These are phyloP conservation scores for Tyto alba DNA, from an alignment of 2,113 vertebrate species.

Conservation along the genomic window DNA sequence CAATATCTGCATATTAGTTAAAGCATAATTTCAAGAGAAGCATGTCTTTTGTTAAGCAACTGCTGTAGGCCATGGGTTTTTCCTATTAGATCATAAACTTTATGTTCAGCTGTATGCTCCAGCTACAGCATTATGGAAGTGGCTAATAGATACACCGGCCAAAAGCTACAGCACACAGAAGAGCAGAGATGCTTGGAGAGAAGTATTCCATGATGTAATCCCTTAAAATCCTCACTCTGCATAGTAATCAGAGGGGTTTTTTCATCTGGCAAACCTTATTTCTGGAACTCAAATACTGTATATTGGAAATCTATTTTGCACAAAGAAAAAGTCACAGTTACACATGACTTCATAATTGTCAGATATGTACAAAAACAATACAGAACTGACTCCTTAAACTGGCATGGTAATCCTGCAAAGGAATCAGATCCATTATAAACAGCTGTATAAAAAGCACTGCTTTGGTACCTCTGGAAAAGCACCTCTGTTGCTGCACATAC, in stretches of 20 bases:
- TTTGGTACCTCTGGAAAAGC: neutral
- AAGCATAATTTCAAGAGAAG: neutral
- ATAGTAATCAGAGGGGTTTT: accelerated
- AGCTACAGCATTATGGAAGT: neutral
- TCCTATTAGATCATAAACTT: neutral
- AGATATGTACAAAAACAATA: neutral
- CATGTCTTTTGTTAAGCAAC: neutral
- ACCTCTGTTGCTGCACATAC: neutral
- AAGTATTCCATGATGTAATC: neutral
- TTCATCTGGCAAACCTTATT: neutral
- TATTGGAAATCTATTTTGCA: neutral
- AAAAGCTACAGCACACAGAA: neutral
- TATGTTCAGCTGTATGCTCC: neutral
- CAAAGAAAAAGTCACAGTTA: neutral
- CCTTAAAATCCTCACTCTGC: neutral
- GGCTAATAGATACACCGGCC: neutral
- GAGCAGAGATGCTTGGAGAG: neutral
- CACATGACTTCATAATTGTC: neutral
- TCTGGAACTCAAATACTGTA: neutral
- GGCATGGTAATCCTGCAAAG: neutral
- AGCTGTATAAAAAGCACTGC: neutral
- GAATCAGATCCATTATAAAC: neutral
- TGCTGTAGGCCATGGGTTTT: accelerated
- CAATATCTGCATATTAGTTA: neutral
- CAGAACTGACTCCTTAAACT: neutral